Conservation (phyloP, 2,797 vertebrate species). For the Semotilus atromaculatus region DNA sequence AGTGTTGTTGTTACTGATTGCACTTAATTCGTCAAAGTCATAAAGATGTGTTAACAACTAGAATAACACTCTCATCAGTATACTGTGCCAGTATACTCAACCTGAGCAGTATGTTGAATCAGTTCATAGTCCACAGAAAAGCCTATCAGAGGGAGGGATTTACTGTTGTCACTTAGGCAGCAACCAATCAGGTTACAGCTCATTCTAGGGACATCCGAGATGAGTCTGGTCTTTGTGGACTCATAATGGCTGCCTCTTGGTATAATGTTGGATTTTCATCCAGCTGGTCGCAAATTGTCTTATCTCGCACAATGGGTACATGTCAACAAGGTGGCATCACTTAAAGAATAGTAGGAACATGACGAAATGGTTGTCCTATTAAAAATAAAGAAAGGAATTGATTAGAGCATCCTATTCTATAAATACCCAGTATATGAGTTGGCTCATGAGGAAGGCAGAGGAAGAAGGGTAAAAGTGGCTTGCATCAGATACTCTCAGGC, state of each 20-base stretch:
- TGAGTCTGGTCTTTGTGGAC: not conserved
- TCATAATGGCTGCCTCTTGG: conserved; percentile 25
- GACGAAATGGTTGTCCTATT: conserved; percentile 7
- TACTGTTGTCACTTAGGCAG: conserved; percentile 1
- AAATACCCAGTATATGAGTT: conserved; percentile 44
- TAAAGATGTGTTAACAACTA: conserved; percentile 40
- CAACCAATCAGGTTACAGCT: conserved; percentile 19
- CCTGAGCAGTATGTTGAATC: conserved; percentile 5
- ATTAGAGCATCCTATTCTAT: conserved; percentile 49
- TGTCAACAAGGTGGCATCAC: conserved; percentile 28
- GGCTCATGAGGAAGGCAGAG: conserved; percentile 59
- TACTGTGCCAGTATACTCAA: conserved; percentile 4
- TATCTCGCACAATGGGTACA: conserved; percentile 4
- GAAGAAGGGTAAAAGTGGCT: conserved; percentile 59
- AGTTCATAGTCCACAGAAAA: not conserved
- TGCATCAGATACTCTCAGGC: conserved; percentile 69
- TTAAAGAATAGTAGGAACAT: conserved; percentile 22
- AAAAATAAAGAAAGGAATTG: conserved; percentile 48
- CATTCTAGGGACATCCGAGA: not conserved
- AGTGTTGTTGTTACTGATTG: conserved; percentile 29
- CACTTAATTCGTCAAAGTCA: conserved; percentile 47
- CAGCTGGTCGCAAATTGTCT: conserved; percentile 11
- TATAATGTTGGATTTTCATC: conserved; percentile 9
- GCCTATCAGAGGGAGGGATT: conserved; percentile 32
- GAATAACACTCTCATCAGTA: conserved; percentile 36